Base-by-base conservation (phyloP, 2,888 invertebrate species). In the Drosophila prostipennis region DNA sequence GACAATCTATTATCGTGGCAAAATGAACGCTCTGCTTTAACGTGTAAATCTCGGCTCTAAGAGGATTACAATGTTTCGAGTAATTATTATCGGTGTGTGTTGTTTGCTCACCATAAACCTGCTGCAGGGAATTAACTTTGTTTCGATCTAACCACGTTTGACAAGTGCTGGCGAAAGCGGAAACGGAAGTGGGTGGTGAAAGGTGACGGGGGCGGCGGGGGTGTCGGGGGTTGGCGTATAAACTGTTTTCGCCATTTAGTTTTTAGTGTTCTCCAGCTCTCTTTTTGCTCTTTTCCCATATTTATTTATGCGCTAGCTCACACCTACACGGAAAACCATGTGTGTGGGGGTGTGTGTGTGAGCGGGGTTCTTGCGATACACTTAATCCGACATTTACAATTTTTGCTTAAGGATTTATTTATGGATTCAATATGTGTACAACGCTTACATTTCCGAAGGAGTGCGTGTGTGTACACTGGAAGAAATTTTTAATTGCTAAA, bases 341-440 rank as follows among this genome's bases (percentile, higher is more conserved):
- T 39, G 19, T 34, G 39, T 34, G 36, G 48, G 19, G 51, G 19
- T 71, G 65, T 49, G 53, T 13, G 43, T 49, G 56, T 53, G 54
- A 36, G 49, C 8, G 36, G 71, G 60, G 63, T 46, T 65, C 64
- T 63, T 58, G 71, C 70, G 87, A 87, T 88, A 89, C 78, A 80
- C 74, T 84, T 88, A 84, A 84, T 87, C 84, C 73, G 89, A 89
- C 89, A 84, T 84, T 89, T 84, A 84, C 89, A 84, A 84, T 89
- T 89, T 89, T 87, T 87, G 85, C 84, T 87, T 84, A 84, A 87
- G 78, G 84, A 84, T 84, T 84, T 84, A 84, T 84, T 84, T 84
- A 84, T 84, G 84, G 87, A 84, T 84, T 84, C 89, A 84, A 89
- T 87, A 78, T 89, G 84, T 81, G 78, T 78, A 67, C 64, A 69